Conservation (phyloP, 2,888 invertebrate species). For the Celastrina argiolus region DNA sequence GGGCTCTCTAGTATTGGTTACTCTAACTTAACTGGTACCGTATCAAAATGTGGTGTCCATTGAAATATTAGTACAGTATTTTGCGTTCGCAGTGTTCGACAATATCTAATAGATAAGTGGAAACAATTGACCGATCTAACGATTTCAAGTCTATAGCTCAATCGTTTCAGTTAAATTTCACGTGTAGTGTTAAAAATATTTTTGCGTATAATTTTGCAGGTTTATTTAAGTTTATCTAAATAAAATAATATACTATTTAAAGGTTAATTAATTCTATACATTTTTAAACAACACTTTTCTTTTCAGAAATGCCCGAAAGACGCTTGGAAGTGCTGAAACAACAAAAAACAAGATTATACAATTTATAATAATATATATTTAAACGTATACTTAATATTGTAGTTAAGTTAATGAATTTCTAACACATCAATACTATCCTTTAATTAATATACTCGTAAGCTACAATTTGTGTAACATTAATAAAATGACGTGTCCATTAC, state of each 20-base stretch:
- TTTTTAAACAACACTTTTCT: neutral
- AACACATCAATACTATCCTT: neutral
- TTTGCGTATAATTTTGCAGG: neutral
- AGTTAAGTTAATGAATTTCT: neutral
- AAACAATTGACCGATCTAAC: neutral
- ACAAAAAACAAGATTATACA: neutral
- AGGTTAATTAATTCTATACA: too few species aligned
- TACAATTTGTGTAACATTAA: neutral
- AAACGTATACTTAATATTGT: neutral
- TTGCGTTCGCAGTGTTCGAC: too few species aligned
- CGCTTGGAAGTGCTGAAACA: conserved; percentile 49
- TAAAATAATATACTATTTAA: neutral
- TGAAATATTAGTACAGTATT: too few species aligned
- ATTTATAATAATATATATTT: neutral
- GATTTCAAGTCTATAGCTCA: neutral
- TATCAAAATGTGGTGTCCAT: too few species aligned
- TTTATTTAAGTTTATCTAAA: neutral
- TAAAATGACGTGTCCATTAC: neutral
- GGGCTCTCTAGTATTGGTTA: too few species aligned
- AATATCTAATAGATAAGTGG: too few species aligned
- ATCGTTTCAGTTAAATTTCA: too few species aligned
- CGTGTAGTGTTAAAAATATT: neutral
- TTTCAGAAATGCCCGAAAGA: conserved; percentile 63
- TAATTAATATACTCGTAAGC: neutral
- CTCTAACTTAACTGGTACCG: too few species aligned